Evolutionary conservation across 2,888 invertebrate genomes (phyloP), one percentile per base, ranked within the genome.

Genomic region (Trimorus sp.): DNA sequence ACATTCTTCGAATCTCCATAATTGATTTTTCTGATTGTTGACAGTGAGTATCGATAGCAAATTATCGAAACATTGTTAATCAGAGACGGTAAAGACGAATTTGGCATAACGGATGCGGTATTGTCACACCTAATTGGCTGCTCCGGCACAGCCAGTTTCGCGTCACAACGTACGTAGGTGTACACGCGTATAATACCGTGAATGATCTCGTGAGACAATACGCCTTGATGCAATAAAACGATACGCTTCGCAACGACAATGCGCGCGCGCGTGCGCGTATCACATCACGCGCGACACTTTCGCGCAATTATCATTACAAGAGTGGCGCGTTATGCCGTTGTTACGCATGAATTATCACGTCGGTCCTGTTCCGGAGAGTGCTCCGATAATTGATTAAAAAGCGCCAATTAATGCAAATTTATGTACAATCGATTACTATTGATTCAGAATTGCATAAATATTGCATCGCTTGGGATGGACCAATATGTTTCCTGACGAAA

Each of bases 151-250:
- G 54, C 58, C 48, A 26, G 54, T 40, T 59, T 54, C 56, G 60
- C 36, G 3, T 12, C 12, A 8, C 37, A 5, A 49, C 66, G 51
- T 16, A 40, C 11, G 40, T 40, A 40, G 9, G 40, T 60, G 51
- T 58, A 53, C 65, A 71, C 42, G 49, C 65, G 54, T 53, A 68
- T 73, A 79, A 73, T 73, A 68, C 51, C 62, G 11, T 16, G 56
- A 79, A 79, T 79, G 59, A 78, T 66, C 78, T 54, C 71, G 15
- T 14, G 60, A 69, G 60, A 79, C 71, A 78, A 66, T 71, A 54
- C 71, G 53, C 49, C 65, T 70, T 68, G 68, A 78, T 60, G 56
- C 62, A 54, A 62, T 73, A 66, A 79, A 79, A 79, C 58, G 69
- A 79, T 79, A 69, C 68, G 51, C 51, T 59, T 59, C 58, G 49